Base-by-base conservation (phyloP, 2,113 vertebrate genomes). In the Lophotis ruficrista region DNA sequence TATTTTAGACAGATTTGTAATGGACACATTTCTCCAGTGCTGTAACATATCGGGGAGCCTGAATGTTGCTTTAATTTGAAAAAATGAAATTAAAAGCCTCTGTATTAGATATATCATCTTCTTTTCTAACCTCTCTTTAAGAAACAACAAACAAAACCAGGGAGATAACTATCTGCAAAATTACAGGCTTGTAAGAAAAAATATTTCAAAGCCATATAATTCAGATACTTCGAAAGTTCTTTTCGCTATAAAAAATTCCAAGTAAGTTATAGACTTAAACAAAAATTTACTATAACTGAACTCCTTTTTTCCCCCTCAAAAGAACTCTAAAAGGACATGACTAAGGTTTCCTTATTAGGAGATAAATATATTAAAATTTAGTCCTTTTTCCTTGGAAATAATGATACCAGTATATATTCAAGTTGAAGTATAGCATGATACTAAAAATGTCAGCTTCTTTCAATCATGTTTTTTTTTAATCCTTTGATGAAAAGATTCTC, bases 371-470 rank as follows among this genome's bases (percentile, higher is more conserved):
- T 84, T 51, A 85, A 81, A 93, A 86, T 35, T 38, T 18, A 58
- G 14, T 27, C 31, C 31, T 93, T 93, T 73, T n/a, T 64, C 60
- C n/a, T 89, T 91, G 60, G 38, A 78, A 78, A 35, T 51, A 57
- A 80, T 25, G 16, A 62, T 94, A 99, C 98, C 98, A 98, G 97
- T 62, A 99, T 98, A 91, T 98, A 99, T 83, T 99, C 98, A 25
- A 98, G 98, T 70, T 98, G 97, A 92, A 99, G 96, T 86, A 98
- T 15, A 43, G 41, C 41, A 43, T 16, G 41, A 43, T 98, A 97
- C 98, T 99, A 97, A 99, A 99, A 95, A 98, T 96, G 92, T 99
- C 98, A 16, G 98, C 99, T 96, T 99, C 99, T 94, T 98, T 97
- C 97, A 99, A 99, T 98, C 98, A 98, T 16, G 97, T 98, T 89